A percentile compares a stretch with the other conserved stretches of the same genome.
Conservation (phyloP, 64 coral and sea anemone genomes). For the Hydrozoanthus tunicans region DNA sequence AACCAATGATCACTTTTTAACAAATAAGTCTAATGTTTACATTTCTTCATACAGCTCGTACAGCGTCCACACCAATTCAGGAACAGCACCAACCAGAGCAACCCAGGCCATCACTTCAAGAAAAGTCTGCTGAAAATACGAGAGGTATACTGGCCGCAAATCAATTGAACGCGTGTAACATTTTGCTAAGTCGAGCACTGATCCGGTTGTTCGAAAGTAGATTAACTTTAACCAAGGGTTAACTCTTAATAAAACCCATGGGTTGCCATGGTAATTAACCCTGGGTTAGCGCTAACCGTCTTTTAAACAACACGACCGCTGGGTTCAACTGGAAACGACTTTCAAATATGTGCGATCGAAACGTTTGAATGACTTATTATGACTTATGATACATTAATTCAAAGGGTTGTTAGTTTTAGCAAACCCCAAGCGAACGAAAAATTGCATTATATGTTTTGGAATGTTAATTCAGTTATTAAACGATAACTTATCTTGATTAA, state of each 20-base stretch:
- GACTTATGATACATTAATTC: background rate
- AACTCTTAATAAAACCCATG: too few species aligned
- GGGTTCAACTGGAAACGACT: background rate
- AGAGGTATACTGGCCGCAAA: background rate
- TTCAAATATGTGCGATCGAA: background rate
- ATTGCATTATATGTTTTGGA: background rate
- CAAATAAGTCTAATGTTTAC: background rate
- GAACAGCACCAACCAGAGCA: background rate
- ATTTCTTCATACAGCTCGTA: conserved; percentile 17
- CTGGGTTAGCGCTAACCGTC: too few species aligned
- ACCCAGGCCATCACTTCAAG: conserved; percentile 1
- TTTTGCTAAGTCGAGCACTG: background rate
- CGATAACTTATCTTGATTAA: conserved; percentile 12
- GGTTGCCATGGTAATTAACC: too few species aligned
- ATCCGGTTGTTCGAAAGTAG: background rate
- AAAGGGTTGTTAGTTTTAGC: background rate
- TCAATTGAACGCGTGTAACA: background rate
- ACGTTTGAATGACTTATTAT: background rate
- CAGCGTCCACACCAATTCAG: background rate
- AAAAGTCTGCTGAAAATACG: conserved; percentile 10
- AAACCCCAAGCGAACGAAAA: background rate
- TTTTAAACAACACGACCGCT: background rate
- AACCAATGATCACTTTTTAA: background rate
- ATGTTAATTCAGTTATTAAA: background rate
- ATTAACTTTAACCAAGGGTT: too few species aligned